Evolutionary conservation across 1,140 invertebrate genomes (phyloP).

Genomic region (Lepidurus packardi): DNA sequence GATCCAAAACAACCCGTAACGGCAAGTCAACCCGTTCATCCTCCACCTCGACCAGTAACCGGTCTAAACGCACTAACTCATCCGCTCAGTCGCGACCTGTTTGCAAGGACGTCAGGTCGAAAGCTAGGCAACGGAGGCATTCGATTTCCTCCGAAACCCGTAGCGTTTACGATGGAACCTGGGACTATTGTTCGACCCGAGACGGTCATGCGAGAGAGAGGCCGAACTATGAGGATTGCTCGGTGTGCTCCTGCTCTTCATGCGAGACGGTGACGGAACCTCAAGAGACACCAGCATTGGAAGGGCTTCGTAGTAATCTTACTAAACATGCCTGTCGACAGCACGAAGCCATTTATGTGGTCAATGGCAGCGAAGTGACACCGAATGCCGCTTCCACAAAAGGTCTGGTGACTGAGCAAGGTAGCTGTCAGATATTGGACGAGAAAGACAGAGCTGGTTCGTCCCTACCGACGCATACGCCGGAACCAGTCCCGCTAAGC

Average conservation of each 20-base stretch:
- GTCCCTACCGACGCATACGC: neutral
- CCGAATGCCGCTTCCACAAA: neutral
- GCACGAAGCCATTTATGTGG: constrained; percentile 20
- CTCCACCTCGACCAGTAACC: neutral
- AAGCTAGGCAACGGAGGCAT: neutral
- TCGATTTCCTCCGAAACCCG: neutral
- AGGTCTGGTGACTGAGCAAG: too few relatives aligned
- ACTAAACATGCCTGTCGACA: constrained; percentile 17
- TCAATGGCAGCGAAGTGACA: constrained; percentile 30
- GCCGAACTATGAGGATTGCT: constrained; percentile 25
- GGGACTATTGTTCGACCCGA: constrained; percentile 1
- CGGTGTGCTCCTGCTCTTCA: constrained; percentile 32
- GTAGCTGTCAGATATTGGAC: neutral
- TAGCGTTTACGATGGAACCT: neutral
- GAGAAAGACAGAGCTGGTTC: neutral
- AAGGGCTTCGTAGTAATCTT: neutral
- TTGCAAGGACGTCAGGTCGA: neutral
- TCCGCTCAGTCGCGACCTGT: neutral
- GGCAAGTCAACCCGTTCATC: neutral
- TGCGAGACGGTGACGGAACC: constrained; percentile 27
- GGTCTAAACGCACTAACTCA: neutral
- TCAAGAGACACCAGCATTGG: neutral
- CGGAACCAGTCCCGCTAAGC: constrained; percentile 34
- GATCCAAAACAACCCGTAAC: neutral
- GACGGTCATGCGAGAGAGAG: neutral